Evolutionary conservation across 1,140 invertebrate species (phyloP).

Genomic region (Holcopasites calliopsidis): DNA sequence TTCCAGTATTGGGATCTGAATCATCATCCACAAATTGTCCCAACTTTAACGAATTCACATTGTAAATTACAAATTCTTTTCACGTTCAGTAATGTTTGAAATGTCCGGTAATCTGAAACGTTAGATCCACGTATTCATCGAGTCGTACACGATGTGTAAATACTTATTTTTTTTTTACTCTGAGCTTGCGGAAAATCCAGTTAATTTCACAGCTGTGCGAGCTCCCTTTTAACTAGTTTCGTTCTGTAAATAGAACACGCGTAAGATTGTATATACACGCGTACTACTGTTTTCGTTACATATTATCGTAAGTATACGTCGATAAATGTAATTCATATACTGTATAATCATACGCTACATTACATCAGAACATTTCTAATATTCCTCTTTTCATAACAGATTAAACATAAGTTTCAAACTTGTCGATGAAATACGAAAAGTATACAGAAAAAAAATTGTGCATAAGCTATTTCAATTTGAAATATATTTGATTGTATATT

Average conservation of each 20-base stretch:
- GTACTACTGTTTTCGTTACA: no score
- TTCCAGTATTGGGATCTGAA: slow-evolving; percentile 55
- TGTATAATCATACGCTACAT: no score
- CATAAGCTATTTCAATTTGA: slow-evolving; percentile 5
- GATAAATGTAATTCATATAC: background rate
- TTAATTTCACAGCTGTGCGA: slow-evolving; percentile 3
- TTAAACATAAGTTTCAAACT: no score
- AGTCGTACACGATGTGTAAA: background rate
- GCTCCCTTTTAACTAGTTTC: background rate
- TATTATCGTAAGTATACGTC: background rate
- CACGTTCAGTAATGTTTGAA: background rate
- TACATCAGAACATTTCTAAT: background rate
- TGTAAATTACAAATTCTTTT: slow-evolving; percentile 52
- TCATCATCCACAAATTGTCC: slow-evolving; percentile 33
- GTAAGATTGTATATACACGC: background rate
- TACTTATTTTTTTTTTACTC: background rate
- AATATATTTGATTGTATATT: slow-evolving; percentile 4
- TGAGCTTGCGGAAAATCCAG: background rate
- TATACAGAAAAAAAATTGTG: background rate
- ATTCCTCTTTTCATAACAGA: background rate
- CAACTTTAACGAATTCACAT: slow-evolving; percentile 50
- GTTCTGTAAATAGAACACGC: slow-evolving; percentile 31
- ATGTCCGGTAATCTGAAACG: slow-evolving; percentile 10
- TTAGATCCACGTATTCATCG: slow-evolving; percentile 18
- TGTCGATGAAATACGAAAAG: no score